These are phyloP conservation scores for Jordanella pulchra DNA, from an alignment of 2,797 vertebrate species.

Conservation along the genomic window DNA sequence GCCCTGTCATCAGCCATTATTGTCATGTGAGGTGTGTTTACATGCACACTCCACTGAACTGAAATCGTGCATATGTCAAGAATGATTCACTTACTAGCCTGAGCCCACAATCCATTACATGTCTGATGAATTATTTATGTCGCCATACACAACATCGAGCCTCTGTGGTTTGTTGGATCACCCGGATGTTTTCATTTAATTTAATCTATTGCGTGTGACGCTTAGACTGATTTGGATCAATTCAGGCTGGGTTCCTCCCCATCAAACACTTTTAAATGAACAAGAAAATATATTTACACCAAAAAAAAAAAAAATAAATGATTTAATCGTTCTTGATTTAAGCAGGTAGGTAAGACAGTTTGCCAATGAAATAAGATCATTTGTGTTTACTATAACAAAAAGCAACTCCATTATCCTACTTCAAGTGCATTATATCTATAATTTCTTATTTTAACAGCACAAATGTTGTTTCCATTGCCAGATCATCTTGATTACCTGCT, in stretches of 20 bases:
- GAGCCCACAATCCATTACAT: slow-evolving; percentile 67
- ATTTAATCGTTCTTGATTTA: no score
- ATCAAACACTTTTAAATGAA: slow-evolving; percentile 1
- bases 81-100: slow-evolving; percentile 71
- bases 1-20: slow-evolving; percentile 69
- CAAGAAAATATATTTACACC: not conserved
- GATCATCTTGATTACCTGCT: no score
- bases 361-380: no score
- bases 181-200: slow-evolving; percentile 44
- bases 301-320: no score
- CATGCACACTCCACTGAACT: slow-evolving; percentile 58
- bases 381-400: no score
- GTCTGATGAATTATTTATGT: slow-evolving; percentile 68
- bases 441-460: no score
- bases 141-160: slow-evolving; percentile 24
- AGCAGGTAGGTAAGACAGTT: no score
- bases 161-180: slow-evolving; percentile 48
- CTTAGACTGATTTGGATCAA: slow-evolving; percentile 31
- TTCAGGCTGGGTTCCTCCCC: slow-evolving; percentile 5
- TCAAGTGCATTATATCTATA: no score
- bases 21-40: slow-evolving; percentile 71
- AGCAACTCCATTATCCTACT: no score
- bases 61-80: slow-evolving; percentile 74
- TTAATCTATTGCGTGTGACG: slow-evolving; percentile 34
- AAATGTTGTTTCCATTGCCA: no score